Evolutionary conservation across 1,140 invertebrate species (phyloP), one percentile per base, ranked within the genome.

Genomic region (Cyrtorhinus lividipennis): DNA sequence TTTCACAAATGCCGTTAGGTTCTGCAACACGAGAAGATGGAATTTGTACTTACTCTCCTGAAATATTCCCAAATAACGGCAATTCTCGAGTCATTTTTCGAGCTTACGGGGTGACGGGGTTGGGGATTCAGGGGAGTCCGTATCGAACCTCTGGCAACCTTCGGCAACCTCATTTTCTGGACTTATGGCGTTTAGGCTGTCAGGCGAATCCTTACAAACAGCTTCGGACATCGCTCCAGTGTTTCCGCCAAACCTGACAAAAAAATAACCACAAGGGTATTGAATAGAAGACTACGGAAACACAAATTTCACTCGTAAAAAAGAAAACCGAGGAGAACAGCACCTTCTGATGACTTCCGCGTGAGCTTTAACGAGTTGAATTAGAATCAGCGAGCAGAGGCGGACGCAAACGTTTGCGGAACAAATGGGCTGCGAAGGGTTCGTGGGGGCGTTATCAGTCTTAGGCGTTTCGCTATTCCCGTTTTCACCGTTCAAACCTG

Each of bases 301-400:
- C 30, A 38, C 30, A n/a, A n/a, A n/a, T n/a, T n/a, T n/a, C n/a
- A n/a, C n/a, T n/a, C n/a, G n/a, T n/a, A n/a, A n/a, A n/a, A n/a
- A n/a, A n/a, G n/a, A 38, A 38, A 38, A 8, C 30, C 15, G 30
- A 38, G 30, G 5, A 38, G 5, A 38, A 5, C 20, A 20, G 63
- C 76, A 80, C 30, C 78, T 74, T 26, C 76, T 75, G 0, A 77
- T 77, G 3, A 85, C 78, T 68, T 83, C 79, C 18, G 79, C 76
- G 38, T 87, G 83, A 5, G 86, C 86, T 63, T 86, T 81, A 1
- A 83, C 75, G 56, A 90, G 75, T 69, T 88, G 86, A 18, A 81
- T 79, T 68, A 87, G 84, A 60, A 90, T 83, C 24, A 87, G 74
- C 1, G 82, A 81, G 71, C 86, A 87, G 22, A 89, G 77, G 66